Evolutionary conservation across 2,113 vertebrate species (phyloP).

Genomic region (Columba livia): DNA sequence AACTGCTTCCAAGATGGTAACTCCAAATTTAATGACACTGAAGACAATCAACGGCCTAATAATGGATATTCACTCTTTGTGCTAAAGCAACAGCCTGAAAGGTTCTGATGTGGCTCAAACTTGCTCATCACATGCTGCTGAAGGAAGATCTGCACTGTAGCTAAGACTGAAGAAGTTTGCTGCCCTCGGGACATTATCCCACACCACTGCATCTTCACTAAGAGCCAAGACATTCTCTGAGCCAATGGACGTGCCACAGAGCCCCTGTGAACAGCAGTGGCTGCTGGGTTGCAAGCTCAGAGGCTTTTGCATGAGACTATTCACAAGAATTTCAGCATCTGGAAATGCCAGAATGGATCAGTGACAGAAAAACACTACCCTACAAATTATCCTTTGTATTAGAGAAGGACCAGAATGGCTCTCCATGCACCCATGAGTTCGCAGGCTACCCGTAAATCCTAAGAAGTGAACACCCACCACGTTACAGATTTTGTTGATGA

Average conservation of each 20-base stretch:
- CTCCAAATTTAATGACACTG: not conserved
- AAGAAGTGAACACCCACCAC: accelerated
- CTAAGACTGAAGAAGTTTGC: not conserved
- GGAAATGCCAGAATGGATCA: not conserved
- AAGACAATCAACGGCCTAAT: not conserved
- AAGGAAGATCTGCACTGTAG: not conserved
- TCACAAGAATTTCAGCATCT: not conserved
- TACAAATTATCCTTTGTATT: not conserved
- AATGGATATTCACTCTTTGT: not conserved
- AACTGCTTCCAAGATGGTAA: not conserved
- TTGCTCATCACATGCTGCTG: accelerated
- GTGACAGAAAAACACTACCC: not conserved
- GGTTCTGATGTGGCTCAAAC: not conserved
- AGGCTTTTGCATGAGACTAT: not conserved
- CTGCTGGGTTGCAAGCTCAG: too few relatives aligned
- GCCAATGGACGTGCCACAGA: not conserved
- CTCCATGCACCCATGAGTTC: not conserved
- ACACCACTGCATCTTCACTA: not conserved
- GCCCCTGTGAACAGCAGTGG: accelerated
- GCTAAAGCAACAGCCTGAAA: not conserved
- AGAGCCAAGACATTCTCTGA: not conserved
- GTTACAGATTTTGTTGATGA: not conserved
- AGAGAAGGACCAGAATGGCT: not conserved
- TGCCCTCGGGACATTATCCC: not conserved
- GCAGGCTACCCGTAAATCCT: not conserved